Percentiles rank a stretch among this genome's conserved stretches.
Evolutionary conservation across 2,797 vertebrate genomes (phyloP).

Genomic region (Florisuga fusca): DNA sequence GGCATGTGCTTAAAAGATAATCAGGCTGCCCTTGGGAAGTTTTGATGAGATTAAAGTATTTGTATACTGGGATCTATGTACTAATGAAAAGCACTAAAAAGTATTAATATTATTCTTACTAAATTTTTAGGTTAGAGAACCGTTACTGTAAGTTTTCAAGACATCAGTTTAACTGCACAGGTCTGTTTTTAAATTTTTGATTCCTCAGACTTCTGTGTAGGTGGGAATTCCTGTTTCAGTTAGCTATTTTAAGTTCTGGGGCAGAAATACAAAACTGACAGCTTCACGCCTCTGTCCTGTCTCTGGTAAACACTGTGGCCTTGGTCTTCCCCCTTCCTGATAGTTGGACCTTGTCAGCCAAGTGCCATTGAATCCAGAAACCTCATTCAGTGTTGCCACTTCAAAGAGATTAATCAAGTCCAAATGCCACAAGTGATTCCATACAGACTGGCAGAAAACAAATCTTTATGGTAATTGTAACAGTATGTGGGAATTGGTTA

Average conservation of each 20-base stretch:
- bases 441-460: neutral
- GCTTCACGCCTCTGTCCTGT: neutral
- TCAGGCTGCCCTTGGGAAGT: neutral
- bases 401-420: neutral
- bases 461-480: neutral
- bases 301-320: neutral
- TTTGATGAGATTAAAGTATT: neutral
- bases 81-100: neutral
- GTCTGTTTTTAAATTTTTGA: neutral
- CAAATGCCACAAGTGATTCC: neutral
- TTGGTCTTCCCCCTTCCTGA: neutral
- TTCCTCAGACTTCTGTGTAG: neutral
- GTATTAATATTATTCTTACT: neutral
- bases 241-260: neutral
- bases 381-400: neutral
- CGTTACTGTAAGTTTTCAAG: neutral
- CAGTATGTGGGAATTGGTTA: neutral
- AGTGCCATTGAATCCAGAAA: neutral
- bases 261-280: fast-evolving
- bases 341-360: neutral
- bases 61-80: neutral
- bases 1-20: neutral
- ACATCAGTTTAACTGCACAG: neutral
- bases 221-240: neutral
- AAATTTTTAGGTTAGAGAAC: neutral